These are phyloP conservation scores for Ceratitis capitata DNA, from an alignment of 1,140 invertebrate species.

Conservation along the genomic window DNA sequence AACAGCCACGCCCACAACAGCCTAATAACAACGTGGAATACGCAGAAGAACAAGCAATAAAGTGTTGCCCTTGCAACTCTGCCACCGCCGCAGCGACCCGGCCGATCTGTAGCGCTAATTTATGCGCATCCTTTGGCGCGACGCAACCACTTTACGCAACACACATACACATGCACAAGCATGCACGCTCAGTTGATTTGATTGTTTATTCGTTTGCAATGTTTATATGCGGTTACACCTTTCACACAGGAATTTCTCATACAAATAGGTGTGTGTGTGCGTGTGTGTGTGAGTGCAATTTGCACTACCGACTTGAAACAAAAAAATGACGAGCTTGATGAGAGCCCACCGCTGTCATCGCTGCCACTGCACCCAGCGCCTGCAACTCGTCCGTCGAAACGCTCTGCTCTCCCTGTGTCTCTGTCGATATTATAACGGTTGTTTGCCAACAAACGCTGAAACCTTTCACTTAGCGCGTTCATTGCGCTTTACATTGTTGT, in stretches of 20 bases:
- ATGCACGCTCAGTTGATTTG: not conserved
- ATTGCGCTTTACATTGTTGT: constrained; percentile 3
- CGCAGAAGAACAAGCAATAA: constrained; percentile 1
- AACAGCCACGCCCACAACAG: not conserved
- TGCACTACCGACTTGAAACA: constrained; percentile 11
- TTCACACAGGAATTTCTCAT: not conserved
- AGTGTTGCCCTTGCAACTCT: not conserved
- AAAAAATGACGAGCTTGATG: not conserved
- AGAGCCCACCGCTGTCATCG: not conserved
- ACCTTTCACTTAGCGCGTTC: not conserved
- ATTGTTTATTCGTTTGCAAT: not conserved
- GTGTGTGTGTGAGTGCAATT: not conserved
- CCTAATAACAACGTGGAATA: not conserved
- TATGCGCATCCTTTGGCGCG: constrained; percentile 21
- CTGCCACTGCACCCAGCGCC: not conserved
- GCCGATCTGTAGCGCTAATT: constrained; percentile 9
- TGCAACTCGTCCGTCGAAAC: not conserved
- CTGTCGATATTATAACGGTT: not conserved
- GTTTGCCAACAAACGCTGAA: not conserved
- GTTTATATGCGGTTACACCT: constrained; percentile 37
- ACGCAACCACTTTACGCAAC: not conserved
- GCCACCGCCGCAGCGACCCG: not conserved
- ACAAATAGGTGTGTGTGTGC: not conserved
- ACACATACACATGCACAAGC: not conserved
- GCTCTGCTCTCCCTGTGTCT: not conserved